phyloP scores from a whole-genome alignment of 2,888 invertebrate species.

The Epirrhoe tristata region DNA sequence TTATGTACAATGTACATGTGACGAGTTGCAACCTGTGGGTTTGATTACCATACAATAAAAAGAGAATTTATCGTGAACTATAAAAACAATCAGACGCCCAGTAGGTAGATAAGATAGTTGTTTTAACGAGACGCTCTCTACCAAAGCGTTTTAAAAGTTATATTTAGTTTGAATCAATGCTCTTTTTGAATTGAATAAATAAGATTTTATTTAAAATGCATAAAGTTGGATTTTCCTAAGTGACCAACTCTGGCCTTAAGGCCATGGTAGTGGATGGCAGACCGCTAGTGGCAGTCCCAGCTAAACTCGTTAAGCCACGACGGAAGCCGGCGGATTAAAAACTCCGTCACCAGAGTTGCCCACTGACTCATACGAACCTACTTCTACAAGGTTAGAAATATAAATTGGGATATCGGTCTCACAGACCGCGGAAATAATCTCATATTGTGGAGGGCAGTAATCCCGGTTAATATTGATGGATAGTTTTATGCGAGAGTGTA shows the following conservation, averaged over 20 bases:
- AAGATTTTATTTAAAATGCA: no score
- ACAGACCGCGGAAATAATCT: slow-evolving; percentile 32
- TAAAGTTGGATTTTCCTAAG: no score
- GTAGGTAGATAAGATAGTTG: slow-evolving; percentile 23
- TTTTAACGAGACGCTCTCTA: slow-evolving; percentile 36
- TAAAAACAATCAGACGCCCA: slow-evolving; percentile 3
- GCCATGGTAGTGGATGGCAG: no score
- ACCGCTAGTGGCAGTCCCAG: no score
- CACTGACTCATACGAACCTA: no score
- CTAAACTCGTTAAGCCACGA: not conserved
- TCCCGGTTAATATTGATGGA: slow-evolving; percentile 36
- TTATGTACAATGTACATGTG: no score
- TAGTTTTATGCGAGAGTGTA: slow-evolving; percentile 39
- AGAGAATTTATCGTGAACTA: slow-evolving; percentile 2
- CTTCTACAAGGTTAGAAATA: slow-evolving; percentile 22
- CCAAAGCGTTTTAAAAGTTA: slow-evolving; percentile 25
- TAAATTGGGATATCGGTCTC: slow-evolving; percentile 24
- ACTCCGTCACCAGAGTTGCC: no score
- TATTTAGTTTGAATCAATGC: slow-evolving; percentile 38
- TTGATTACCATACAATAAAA: no score
- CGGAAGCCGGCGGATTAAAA: not conserved
- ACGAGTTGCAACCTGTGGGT: no score
- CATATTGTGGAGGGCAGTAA: slow-evolving; percentile 30
- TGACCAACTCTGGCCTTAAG: no score
- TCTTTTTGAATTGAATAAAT: slow-evolving; percentile 20